Evolutionary conservation across 2,888 invertebrate species (phyloP).

Genomic region (Cosmia pyralina): DNA sequence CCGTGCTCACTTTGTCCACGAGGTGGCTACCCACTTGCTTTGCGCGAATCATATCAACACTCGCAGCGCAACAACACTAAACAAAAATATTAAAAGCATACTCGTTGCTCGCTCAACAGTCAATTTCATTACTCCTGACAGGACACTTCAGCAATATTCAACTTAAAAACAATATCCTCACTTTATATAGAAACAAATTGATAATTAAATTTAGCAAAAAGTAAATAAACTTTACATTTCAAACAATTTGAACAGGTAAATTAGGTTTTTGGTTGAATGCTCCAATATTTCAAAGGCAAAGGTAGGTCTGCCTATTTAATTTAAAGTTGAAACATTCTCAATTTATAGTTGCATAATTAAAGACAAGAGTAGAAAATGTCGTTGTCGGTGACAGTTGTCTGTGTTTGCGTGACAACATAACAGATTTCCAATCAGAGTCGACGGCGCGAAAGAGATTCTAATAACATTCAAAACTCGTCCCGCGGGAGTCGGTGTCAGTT

Average conservation of each 20-base stretch:
- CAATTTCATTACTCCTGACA: conserved; percentile 34
- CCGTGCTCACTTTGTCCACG: conserved; percentile 67
- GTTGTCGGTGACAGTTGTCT: conserved; percentile 64
- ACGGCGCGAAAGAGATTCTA: conserved; percentile 88
- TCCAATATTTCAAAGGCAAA: conserved; percentile 53
- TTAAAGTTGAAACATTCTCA: conserved; percentile 60
- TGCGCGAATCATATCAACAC: conserved; percentile 52
- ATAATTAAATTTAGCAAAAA: conserved; percentile 50
- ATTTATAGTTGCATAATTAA: conserved; percentile 62
- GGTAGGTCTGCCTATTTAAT: conserved; percentile 48
- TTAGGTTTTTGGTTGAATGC: conserved; percentile 51
- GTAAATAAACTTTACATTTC: conserved; percentile 52
- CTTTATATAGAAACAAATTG: conserved; percentile 47
- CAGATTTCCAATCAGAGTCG: conserved; percentile 87
- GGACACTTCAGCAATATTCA: conserved; percentile 29
- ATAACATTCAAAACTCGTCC: conserved; percentile 90
- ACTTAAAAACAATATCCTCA: conserved; percentile 43
- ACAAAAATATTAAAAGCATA: conserved; percentile 43
- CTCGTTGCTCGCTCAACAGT: conserved; percentile 14
- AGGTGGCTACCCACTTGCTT: conserved; percentile 53
- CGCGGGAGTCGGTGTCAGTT: conserved; percentile 86
- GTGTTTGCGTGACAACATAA: conserved; percentile 76
- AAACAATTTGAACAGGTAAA: conserved; percentile 53
- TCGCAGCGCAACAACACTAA: conserved; percentile 30
- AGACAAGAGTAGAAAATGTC: conserved; percentile 52